Base-by-base conservation (phyloP, 2,888 invertebrate genomes). In the Polydrusus pterygomalis region DNA sequence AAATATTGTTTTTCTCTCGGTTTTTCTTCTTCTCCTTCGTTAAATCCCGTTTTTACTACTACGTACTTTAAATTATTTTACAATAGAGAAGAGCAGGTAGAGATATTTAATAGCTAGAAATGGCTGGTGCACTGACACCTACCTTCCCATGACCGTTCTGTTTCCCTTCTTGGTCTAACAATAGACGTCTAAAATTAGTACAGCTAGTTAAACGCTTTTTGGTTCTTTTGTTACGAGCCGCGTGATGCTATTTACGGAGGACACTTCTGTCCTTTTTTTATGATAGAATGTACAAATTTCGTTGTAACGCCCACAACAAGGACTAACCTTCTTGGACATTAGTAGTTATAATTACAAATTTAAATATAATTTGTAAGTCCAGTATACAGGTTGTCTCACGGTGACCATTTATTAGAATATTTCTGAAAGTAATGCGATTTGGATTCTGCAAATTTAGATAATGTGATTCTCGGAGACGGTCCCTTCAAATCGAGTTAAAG, bases 171-270 rank as follows among this genome's bases (percentile, higher is more conserved):
- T 62, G 20, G 54, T 34, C 77, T 67, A 74, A 77, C 77, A 77
- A 77, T 77, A 77, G 77, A 74, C 65, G 62, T 77, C 77, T 77
- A 77, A 74, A 74, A 64, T 70, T 77, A 77, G 77, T 77, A 62
- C 70, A 49, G 77, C 64, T 74, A 74, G 75, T 75, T 75, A 75
- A 75, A 71, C 63, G 71, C 68, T 63, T 75, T 77, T 74, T 67
- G 54, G 63, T 77, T 70, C 74, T 74, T 77, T 77, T 74, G 74
- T 74, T 18, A 58, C 30, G 40, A 70, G 60, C 69, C 43, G 77
- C 77, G 45, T 63, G 67, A 51, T 54, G 71, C 75, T 75, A 71
- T 75, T 75, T 74, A 34, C 15, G 15, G 63, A 25, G 62, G 40
- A 56, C 58, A 62, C 43, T 68, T 74, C 45, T 65, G 25, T 56